Conservation (phyloP, 64 coral and sea anemone genomes). For the Astreopora myriophthalma region DNA sequence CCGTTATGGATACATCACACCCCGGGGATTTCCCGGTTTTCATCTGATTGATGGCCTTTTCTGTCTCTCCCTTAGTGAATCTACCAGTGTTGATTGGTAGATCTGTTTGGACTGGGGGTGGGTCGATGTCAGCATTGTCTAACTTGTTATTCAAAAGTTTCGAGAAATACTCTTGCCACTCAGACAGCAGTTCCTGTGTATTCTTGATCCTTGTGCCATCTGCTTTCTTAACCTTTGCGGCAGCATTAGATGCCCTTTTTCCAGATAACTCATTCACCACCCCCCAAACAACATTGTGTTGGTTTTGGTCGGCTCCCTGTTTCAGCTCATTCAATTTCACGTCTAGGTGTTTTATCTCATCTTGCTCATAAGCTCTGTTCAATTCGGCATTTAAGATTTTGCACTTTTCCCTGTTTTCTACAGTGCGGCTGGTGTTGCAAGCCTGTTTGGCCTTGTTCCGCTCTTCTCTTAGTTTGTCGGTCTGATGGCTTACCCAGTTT, state of each 20-base stretch:
- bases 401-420: not conserved
- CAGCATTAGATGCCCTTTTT: not conserved
- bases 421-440: not conserved
- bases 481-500: not conserved
- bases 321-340: too few relatives aligned
- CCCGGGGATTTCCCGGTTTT: conserved; percentile 12
- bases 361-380: not conserved
- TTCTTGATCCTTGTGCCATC: not conserved
- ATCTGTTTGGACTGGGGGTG: not conserved
- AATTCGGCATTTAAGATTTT: not conserved
- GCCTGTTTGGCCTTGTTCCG: not conserved
- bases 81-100: not conserved
- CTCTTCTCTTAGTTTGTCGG: not conserved
- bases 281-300: not conserved
- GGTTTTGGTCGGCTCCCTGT: too few relatives aligned
- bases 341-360: not conserved
- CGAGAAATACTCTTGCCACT: not conserved
- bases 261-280: not conserved
- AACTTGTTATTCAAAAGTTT: not conserved
- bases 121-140: not conserved
- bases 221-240: too few relatives aligned
- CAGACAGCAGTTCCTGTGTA: not conserved
- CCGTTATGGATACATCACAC: not conserved
- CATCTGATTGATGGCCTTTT: not conserved
- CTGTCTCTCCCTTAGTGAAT: not conserved